These are phyloP conservation scores for Pelodytes ibericus DNA, from an alignment of 2,797 vertebrate species.

Conservation along the genomic window DNA sequence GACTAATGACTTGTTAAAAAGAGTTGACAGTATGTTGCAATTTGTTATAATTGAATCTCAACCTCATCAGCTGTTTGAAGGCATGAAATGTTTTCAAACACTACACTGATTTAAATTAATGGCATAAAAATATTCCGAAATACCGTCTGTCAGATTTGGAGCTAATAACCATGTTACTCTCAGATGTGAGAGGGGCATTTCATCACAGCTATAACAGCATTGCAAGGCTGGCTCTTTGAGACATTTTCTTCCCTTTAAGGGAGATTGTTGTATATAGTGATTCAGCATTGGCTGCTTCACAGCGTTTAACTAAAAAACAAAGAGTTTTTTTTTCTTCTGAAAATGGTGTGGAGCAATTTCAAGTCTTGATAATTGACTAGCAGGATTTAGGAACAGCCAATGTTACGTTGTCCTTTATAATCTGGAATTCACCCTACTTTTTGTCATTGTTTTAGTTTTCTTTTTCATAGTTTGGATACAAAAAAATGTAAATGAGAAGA, in stretches of 20 bases:
- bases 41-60: constrained; percentile 87
- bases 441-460: too few relatives aligned
- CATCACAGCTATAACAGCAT: constrained; percentile 63
- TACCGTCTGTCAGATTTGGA: constrained; percentile 65
- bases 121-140: constrained; percentile 68
- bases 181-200: constrained; percentile 63
- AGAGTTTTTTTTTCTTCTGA: not conserved
- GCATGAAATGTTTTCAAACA: constrained; percentile 81
- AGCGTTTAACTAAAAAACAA: not conserved
- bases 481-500: too few relatives aligned
- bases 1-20: constrained; percentile 90
- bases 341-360: too few relatives aligned
- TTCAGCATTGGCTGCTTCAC: not conserved
- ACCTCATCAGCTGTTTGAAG: constrained; percentile 87
- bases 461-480: too few relatives aligned
- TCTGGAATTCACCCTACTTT: too few relatives aligned
- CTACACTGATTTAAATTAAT: constrained; percentile 87
- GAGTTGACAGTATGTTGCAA: constrained; percentile 83
- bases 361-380: too few relatives aligned
- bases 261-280: not conserved
- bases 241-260: constrained; percentile 21
- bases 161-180: constrained; percentile 65
- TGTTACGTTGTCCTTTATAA: too few relatives aligned
- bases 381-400: too few relatives aligned
- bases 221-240: constrained; percentile 63